A percentile compares a stretch with the other conserved stretches of the same genome.
Conservation (phyloP, 2,888 invertebrate species). For the Chrysolina oricalcia region DNA sequence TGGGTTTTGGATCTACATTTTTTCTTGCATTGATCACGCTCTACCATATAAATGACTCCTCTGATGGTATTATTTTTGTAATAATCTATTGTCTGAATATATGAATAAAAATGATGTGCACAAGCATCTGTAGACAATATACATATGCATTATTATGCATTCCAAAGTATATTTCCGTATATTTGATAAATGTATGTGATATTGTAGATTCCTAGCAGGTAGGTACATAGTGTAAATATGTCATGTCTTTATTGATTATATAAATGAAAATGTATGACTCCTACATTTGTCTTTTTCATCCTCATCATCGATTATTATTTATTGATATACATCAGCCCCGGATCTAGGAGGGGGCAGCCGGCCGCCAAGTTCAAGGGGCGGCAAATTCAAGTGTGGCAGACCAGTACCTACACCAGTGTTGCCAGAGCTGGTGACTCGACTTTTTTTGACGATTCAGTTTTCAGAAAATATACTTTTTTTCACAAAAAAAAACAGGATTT, state of each 20-base stretch:
- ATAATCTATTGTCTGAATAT: constrained; percentile 43
- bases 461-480: no score
- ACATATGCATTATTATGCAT: constrained; percentile 68
- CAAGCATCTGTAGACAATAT: constrained; percentile 69
- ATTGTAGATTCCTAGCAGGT: constrained; percentile 63
- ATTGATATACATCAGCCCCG: no score
- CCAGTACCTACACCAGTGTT: no score
- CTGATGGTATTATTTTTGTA: constrained; percentile 62
- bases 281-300: not conserved
- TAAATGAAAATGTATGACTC: constrained; percentile 49
- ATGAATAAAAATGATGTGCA: constrained; percentile 58
- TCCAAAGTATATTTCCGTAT: constrained; percentile 68
- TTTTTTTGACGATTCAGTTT: no score
- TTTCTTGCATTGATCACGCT: constrained; percentile 27
- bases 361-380: no score
- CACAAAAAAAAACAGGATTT: no score
- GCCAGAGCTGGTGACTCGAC: no score
- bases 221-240: constrained; percentile 63
- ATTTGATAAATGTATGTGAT: constrained; percentile 71
- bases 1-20: constrained; percentile 1
- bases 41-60: constrained; percentile 34
- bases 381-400: no score
- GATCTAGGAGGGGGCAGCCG: no score
- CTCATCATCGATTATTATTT: not conserved
- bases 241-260: constrained; percentile 58